Conservation (phyloP, 2,113 vertebrate genomes). For the Sapajus apella region DNA sequence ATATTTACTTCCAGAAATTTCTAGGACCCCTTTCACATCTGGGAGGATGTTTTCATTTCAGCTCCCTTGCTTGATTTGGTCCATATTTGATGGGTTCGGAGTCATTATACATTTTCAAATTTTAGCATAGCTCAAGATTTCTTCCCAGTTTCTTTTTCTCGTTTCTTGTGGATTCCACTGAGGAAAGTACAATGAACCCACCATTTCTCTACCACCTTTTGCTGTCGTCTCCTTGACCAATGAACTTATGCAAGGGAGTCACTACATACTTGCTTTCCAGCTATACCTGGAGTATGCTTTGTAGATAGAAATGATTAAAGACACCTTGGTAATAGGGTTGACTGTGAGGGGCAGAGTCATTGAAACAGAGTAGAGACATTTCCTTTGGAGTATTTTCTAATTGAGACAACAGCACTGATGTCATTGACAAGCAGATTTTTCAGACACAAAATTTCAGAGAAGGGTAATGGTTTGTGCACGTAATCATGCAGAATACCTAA, state of each 20-base stretch:
- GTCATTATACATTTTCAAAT: not conserved
- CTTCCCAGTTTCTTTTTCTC: not conserved
- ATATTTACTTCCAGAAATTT: not conserved
- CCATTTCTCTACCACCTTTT: not conserved
- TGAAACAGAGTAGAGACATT: not conserved
- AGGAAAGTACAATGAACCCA: not conserved
- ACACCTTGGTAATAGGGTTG: not conserved
- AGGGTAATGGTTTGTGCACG: not conserved
- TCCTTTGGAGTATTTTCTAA: not conserved
- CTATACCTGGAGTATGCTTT: not conserved
- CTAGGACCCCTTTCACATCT: not conserved
- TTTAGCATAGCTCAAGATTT: not conserved
- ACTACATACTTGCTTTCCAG: not conserved
- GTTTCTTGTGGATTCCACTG: not conserved
- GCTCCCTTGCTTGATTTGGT: not conserved
- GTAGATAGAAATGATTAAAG: not conserved
- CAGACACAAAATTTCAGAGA: not conserved
- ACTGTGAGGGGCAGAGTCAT: not conserved
- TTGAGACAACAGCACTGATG: not conserved
- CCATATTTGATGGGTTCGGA: not conserved
- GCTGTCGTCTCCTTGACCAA: slow-evolving; percentile 1
- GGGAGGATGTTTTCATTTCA: not conserved
- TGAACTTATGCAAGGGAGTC: not conserved
- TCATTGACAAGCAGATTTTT: not conserved
- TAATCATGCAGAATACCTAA: not conserved